Base-by-base conservation (phyloP, 2,888 invertebrate genomes). In the Tiliacea citrago region DNA sequence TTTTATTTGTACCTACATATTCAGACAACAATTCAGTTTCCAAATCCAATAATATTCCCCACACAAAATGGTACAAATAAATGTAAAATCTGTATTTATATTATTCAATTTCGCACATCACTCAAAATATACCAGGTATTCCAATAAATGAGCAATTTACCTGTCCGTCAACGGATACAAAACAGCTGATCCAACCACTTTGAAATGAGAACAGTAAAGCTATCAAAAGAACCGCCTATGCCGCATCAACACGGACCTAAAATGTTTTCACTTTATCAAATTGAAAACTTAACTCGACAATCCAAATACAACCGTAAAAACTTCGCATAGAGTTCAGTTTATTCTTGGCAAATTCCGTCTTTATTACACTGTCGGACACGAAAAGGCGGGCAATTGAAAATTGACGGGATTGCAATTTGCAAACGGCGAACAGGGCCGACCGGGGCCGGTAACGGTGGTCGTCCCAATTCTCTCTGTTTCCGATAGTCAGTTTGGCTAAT, bases 221-320 rank as follows among this genome's bases (percentile, higher is more conserved):
- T 45, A 77, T 86, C 63, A 82, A 82, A 77, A 60, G 72, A 63
- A 75, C 75, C 77, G 69, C 73, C 73, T 79, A 73, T 68, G 57
- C 47, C 73, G 53, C 58, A 73, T 73, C 74, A 75, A 86, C 75
- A 79, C 75, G 42, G 39, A 35, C 60, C 75, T 73, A 78, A 85
- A 84, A 75, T 80, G 75, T 79, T 81, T 84, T 74, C 77, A 79
- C 84, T 86, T 77, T 79, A 82, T 77, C 72, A 86, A 85, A 86
- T 79, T 86, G 79, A 73, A 85, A 79, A 68, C 35, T 45, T 13
- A 0, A 12, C n/a, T 0, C 0, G 0, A 0, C 68, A 77, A 21
- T 24, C 7, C 0, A 79, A 74, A 71, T 18, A 5, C 35, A 51
- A 60, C 73, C 21, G 55, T 76, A 74, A 12, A 0, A 0, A 0